phyloP scores from a whole-genome alignment of 2,888 invertebrate species.

The Agrotis puta region DNA sequence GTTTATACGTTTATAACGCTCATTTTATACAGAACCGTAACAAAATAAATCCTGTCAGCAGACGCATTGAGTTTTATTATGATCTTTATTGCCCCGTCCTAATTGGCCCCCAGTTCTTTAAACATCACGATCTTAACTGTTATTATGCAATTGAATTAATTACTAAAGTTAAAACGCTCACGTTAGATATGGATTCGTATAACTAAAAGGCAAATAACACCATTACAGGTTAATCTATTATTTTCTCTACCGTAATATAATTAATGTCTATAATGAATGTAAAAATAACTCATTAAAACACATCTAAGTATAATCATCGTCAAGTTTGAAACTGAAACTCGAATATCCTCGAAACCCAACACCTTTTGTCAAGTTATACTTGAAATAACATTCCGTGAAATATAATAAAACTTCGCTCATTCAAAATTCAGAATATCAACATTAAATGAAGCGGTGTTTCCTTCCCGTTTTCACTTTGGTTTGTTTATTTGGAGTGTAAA shows the following conservation, averaged over 20 bases:
- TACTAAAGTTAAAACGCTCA: slow-evolving; percentile 39
- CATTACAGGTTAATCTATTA: too few relatives aligned
- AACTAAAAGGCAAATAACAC: not conserved
- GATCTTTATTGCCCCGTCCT: slow-evolving; percentile 55
- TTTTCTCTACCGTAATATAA: not conserved
- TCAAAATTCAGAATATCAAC: slow-evolving; percentile 58
- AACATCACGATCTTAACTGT: slow-evolving; percentile 51
- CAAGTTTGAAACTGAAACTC: slow-evolving; percentile 35
- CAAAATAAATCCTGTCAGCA: slow-evolving; percentile 54
- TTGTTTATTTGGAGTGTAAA: slow-evolving; percentile 59
- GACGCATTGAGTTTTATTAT: slow-evolving; percentile 60
- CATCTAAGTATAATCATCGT: slow-evolving; percentile 34
- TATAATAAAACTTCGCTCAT: slow-evolving; percentile 63
- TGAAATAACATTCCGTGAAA: slow-evolving; percentile 55
- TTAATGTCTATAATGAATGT: slow-evolving; percentile 13
- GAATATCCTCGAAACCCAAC: slow-evolving; percentile 39
- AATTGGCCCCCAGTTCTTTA: slow-evolving; percentile 57
- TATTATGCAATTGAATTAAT: slow-evolving; percentile 53
- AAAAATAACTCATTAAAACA: slow-evolving; percentile 20
- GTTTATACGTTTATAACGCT: slow-evolving; percentile 34
- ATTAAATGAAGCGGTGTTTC: slow-evolving; percentile 52
- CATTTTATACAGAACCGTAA: slow-evolving; percentile 42
- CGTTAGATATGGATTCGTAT: slow-evolving; percentile 17
- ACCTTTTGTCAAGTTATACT: slow-evolving; percentile 57
- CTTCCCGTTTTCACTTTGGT: slow-evolving; percentile 42